Evolutionary conservation across 2,888 invertebrate genomes (phyloP).

Genomic region (Cryptophagus acutangulus): DNA sequence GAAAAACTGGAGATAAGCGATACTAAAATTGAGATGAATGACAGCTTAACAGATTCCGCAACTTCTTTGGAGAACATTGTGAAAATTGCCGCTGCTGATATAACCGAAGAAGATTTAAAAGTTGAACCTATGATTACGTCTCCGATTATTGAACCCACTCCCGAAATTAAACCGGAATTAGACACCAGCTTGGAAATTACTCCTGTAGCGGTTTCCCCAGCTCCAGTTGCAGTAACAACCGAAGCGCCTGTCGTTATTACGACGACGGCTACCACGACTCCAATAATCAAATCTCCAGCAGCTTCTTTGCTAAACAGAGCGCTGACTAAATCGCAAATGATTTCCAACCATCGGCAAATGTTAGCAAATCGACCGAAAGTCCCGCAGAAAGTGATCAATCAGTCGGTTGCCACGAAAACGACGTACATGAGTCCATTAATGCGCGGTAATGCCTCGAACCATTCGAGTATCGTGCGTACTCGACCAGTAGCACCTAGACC

Average conservation of each 20-base stretch:
- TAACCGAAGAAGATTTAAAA: constrained; percentile 39
- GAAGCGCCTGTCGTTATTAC: constrained; percentile 12
- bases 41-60: not conserved
- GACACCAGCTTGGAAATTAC: no score
- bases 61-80: constrained; percentile 39
- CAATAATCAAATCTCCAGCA: constrained; percentile 15
- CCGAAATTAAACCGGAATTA: no score
- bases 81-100: constrained; percentile 43
- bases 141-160: constrained; percentile 14
- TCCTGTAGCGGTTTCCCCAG: no score
- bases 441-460: constrained; percentile 1
- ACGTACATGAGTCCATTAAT: constrained; percentile 17
- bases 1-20: constrained; percentile 22
- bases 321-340: constrained; percentile 38
- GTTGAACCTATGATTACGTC: constrained; percentile 19
- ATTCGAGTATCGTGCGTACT: constrained; percentile 17
- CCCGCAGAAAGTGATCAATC: constrained; percentile 27
- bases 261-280: constrained; percentile 11
- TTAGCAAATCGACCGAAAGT: constrained; percentile 25
- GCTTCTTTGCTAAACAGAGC: constrained; percentile 45
- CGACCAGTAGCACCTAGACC: constrained; percentile 27
- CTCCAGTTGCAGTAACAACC: no score
- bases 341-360: constrained; percentile 40
- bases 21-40: constrained; percentile 9
- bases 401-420: constrained; percentile 22